Conservation (phyloP, 2,113 vertebrate genomes). For the Onychostoma macrolepis region DNA sequence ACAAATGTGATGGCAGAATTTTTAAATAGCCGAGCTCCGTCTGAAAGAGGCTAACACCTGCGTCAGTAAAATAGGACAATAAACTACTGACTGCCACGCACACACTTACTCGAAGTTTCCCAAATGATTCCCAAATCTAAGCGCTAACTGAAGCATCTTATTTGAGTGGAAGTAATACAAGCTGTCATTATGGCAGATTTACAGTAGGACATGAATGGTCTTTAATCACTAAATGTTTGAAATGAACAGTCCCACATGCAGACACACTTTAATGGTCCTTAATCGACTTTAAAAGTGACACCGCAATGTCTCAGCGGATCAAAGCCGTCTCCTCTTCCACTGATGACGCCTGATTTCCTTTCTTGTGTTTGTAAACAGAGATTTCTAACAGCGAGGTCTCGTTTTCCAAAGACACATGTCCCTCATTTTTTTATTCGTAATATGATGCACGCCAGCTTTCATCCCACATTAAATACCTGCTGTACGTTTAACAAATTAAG, state of each 20-base stretch:
- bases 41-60: constrained; percentile 54
- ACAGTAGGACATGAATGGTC: constrained; percentile 38
- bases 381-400: constrained; percentile 52
- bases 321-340: constrained; percentile 64
- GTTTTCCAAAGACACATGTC: constrained; percentile 70
- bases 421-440: constrained; percentile 64
- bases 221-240: constrained; percentile 74
- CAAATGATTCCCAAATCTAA: neutral
- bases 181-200: constrained; percentile 44
- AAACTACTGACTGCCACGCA: constrained; percentile 38
- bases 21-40: constrained; percentile 52
- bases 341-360: constrained; percentile 65
- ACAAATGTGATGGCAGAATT: constrained; percentile 57
- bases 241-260: constrained; percentile 62
- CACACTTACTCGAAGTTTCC: neutral
- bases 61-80: constrained; percentile 55
- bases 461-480: constrained; percentile 76
- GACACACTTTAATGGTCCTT: constrained; percentile 70
- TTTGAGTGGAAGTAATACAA: constrained; percentile 27
- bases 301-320: constrained; percentile 68
- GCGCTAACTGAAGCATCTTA: constrained; percentile 12
- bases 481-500: constrained; percentile 71
- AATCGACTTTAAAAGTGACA: constrained; percentile 78
- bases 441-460: constrained; percentile 66
- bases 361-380: constrained; percentile 54